A percentile compares a stretch with the other conserved stretches of the same genome.
Evolutionary conservation across 2,888 invertebrate genomes (phyloP).

Genomic region (Diarsia mendica): DNA sequence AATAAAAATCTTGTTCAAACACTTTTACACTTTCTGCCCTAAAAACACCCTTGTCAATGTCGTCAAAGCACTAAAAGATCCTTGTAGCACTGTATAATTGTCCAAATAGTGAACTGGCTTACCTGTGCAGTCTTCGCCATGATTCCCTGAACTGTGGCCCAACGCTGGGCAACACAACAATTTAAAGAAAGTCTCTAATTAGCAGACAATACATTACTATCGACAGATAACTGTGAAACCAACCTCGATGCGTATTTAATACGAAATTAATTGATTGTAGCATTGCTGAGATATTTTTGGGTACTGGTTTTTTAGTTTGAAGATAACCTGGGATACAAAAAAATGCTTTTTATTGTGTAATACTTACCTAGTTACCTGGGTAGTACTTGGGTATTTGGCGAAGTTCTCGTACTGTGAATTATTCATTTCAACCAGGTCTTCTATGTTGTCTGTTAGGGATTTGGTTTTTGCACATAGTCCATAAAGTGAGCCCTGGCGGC

Average conservation of each 20-base stretch:
- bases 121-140: conserved; percentile 53
- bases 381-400: background rate
- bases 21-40: background rate
- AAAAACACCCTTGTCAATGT: background rate
- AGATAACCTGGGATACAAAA: background rate
- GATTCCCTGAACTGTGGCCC: conserved; percentile 17
- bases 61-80: background rate
- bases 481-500: too few species aligned
- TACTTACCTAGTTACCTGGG: background rate
- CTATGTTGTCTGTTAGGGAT: too few species aligned
- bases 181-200: conserved; percentile 50
- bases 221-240: conserved; percentile 32
- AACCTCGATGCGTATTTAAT: conserved; percentile 47
- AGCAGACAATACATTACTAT: conserved; percentile 9
- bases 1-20: background rate
- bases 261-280: conserved; percentile 31
- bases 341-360: background rate
- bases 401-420: background rate
- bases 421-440: background rate
- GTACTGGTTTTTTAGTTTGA: conserved; percentile 17
- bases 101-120: conserved; percentile 3
- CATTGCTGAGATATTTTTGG: conserved; percentile 40
- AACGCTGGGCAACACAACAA: conserved; percentile 1
- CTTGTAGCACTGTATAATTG: background rate
- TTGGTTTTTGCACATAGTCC: too few species aligned